These are phyloP conservation scores for Ictalurus punctatus DNA, from an alignment of 2,113 vertebrate species.

Conservation along the genomic window DNA sequence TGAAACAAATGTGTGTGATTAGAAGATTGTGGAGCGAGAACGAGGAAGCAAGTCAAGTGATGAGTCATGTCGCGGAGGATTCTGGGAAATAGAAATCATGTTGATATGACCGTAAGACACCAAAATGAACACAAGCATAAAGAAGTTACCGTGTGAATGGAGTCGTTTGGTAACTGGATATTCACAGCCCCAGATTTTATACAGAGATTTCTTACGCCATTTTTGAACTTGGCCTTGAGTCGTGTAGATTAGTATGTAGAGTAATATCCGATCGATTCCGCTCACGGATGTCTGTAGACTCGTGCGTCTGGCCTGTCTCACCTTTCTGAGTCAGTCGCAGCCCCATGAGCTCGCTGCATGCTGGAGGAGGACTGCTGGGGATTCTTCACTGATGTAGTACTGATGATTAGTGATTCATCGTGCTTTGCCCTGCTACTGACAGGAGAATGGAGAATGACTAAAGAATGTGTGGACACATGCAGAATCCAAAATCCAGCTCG, in stretches of 20 bases:
- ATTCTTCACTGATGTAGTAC: slow-evolving; percentile 22
- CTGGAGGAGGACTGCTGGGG: slow-evolving; percentile 16
- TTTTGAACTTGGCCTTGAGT: neutral
- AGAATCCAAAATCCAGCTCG: neutral
- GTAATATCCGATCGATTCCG: neutral
- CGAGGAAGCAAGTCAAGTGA: neutral
- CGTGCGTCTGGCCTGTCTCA: neutral
- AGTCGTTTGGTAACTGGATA: neutral
- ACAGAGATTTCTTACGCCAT: too few species aligned
- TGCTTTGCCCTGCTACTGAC: neutral
- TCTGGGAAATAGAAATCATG: neutral
- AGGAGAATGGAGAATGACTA: neutral
- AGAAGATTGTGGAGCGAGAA: neutral
- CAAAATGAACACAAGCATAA: neutral
- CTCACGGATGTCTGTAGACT: neutral
- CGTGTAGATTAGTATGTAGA: neutral
- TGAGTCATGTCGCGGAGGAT: neutral
- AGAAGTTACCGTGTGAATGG: neutral
- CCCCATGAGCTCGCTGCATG: neutral
- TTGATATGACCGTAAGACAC: neutral
- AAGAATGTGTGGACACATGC: neutral
- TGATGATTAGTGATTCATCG: slow-evolving; percentile 30
- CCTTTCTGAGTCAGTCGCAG: slow-evolving; percentile 23
- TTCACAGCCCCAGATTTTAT: neutral
- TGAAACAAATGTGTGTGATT: neutral